phyloP scores from a whole-genome alignment of 2,888 invertebrate genomes.

The Deroplatys truncata region DNA sequence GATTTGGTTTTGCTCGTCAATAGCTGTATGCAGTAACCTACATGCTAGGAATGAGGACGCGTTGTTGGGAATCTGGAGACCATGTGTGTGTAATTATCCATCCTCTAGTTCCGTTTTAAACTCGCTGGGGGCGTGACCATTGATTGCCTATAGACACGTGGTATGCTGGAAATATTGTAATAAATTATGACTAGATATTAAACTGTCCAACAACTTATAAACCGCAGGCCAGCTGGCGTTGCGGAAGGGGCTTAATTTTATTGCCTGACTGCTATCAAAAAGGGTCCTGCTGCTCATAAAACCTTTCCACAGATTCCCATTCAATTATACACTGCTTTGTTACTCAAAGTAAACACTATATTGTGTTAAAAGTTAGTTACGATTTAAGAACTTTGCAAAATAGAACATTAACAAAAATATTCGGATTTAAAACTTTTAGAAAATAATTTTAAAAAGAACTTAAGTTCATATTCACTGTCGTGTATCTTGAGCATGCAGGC shows the following conservation, averaged over 20 bases:
- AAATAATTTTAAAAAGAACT: too few relatives aligned
- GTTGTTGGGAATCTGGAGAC: not conserved
- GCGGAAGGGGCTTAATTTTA: not conserved
- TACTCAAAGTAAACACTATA: too few relatives aligned
- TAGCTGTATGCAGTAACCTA: not conserved
- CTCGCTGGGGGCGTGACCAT: not conserved
- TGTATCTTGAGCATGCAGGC: too few relatives aligned
- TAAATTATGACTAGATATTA: not conserved
- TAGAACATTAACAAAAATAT: too few relatives aligned
- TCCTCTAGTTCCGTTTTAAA: not conserved
- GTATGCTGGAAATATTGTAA: not conserved
- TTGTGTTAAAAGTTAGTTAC: too few relatives aligned
- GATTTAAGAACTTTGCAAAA: too few relatives aligned
- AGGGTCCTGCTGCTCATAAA: not conserved
- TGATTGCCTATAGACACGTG: not conserved
- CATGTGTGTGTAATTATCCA: not conserved
- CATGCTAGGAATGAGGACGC: not conserved
- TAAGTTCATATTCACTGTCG: too few relatives aligned
- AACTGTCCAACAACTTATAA: not conserved
- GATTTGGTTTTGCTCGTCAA: not conserved
- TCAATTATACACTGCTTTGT: not conserved
- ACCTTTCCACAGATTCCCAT: not conserved
- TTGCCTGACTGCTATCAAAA: not conserved
- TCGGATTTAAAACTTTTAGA: too few relatives aligned
- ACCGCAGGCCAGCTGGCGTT: not conserved